A percentile compares a stretch with the other conserved stretches of the same genome.
phyloP scores from a whole-genome alignment of 2,888 invertebrate genomes.

The Eugnorisma glareosa region DNA sequence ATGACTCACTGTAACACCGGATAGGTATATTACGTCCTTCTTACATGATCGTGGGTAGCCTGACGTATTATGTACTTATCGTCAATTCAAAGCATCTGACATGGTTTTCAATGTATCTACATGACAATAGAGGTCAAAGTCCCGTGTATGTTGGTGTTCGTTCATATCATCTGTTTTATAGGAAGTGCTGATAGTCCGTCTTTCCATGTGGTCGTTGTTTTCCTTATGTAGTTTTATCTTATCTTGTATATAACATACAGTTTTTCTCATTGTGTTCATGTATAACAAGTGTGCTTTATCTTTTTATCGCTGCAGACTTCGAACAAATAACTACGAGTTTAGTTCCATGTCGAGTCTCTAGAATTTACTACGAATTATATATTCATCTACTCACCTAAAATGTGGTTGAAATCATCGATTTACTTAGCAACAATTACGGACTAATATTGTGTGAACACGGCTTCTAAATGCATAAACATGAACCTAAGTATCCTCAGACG shows the following conservation, averaged over 20 bases:
- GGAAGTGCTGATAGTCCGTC: slow-evolving; percentile 26
- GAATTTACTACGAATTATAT: slow-evolving; percentile 5
- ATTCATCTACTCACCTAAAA: not conserved
- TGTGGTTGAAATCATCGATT: slow-evolving; percentile 16
- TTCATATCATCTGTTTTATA: slow-evolving; percentile 34
- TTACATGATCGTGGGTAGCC: slow-evolving; percentile 59
- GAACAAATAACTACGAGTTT: slow-evolving; percentile 17
- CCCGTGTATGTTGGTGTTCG: slow-evolving; percentile 4
- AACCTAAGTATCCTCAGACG: not conserved
- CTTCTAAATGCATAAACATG: slow-evolving; percentile 17
- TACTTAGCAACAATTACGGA: slow-evolving; percentile 26
- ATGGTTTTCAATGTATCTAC: slow-evolving; percentile 38
- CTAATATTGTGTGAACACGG: slow-evolving; percentile 11
- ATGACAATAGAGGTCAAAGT: slow-evolving; percentile 35
- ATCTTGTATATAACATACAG: slow-evolving; percentile 22
- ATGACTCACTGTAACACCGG: slow-evolving; percentile 78
- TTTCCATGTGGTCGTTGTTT: slow-evolving; percentile 49
- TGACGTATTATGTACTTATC: slow-evolving; percentile 55
- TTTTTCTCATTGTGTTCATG: slow-evolving; percentile 46
- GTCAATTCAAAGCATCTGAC: slow-evolving; percentile 42
- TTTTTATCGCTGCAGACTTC: slow-evolving; percentile 33
- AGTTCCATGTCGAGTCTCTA: slow-evolving; percentile 2
- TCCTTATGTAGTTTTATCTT: slow-evolving; percentile 52
- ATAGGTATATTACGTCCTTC: slow-evolving; percentile 69
- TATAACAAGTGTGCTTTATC: slow-evolving; percentile 25